Evolutionary conservation across 2,888 invertebrate species (phyloP).

Genomic region (Drosophila quasianomalipes): DNA sequence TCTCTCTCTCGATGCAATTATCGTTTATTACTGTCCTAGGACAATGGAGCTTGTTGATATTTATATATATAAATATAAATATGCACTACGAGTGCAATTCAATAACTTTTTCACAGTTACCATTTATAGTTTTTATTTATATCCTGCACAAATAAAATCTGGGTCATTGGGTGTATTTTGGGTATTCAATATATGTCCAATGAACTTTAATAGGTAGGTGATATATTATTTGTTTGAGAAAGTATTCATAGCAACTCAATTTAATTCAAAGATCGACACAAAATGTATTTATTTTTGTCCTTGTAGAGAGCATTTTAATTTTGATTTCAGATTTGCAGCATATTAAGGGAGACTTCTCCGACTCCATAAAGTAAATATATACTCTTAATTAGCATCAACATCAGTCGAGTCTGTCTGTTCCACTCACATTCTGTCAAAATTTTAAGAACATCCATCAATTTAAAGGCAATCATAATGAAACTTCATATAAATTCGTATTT

Average conservation of each 20-base stretch:
- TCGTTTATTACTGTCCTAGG: background rate
- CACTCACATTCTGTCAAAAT: background rate
- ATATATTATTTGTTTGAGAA: background rate
- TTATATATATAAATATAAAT: slow-evolving; percentile 25
- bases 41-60: slow-evolving; percentile 1
- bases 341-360: accelerated
- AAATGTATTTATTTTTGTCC: background rate
- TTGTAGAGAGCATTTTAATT: background rate
- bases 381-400: background rate
- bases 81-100: slow-evolving; percentile 48
- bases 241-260: background rate
- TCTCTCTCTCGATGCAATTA: slow-evolving; percentile 1
- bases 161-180: background rate
- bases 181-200: background rate
- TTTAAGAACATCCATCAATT: background rate
- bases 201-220: background rate
- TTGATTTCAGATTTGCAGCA: background rate
- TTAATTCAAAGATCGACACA: background rate
- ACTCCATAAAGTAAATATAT: background rate
- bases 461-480: background rate
- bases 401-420: background rate
- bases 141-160: background rate
- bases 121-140: background rate
- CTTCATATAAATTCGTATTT: too few species aligned
- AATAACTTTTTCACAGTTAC: slow-evolving; percentile 33